Conservation (phyloP, 2,113 vertebrate genomes). For the Ardeotis arabs region DNA sequence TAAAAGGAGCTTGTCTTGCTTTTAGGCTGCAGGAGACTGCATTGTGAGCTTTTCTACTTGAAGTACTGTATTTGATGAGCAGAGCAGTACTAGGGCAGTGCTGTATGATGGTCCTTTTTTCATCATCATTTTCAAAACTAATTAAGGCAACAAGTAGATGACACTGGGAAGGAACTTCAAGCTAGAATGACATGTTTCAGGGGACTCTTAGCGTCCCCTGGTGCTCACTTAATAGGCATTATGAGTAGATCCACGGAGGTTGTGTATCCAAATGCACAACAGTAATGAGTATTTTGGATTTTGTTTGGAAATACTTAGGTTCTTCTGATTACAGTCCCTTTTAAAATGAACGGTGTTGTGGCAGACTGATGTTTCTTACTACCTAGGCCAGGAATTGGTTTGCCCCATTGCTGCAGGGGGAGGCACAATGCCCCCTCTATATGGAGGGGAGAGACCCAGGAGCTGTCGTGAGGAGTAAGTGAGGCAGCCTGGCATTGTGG, state of each 20-base stretch:
- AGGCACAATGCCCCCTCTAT: neutral
- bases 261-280: neutral
- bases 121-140: neutral
- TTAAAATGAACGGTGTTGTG: neutral
- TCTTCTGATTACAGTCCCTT: neutral
- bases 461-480: too few species aligned
- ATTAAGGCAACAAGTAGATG: conserved; percentile 31
- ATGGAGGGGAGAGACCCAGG: neutral
- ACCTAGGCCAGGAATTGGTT: neutral
- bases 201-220: neutral
- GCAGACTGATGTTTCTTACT: neutral
- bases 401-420: neutral
- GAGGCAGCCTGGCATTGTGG: neutral
- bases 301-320: neutral
- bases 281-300: neutral
- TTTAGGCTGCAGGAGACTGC: neutral
- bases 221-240: neutral
- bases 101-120: neutral
- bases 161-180: neutral
- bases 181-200: conserved; percentile 15
- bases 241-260: neutral
- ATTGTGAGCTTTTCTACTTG: neutral
- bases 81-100: neutral
- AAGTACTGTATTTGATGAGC: neutral
- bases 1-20: neutral